Conservation (phyloP, 1,140 invertebrate species). For the Drosophila seguyi region DNA sequence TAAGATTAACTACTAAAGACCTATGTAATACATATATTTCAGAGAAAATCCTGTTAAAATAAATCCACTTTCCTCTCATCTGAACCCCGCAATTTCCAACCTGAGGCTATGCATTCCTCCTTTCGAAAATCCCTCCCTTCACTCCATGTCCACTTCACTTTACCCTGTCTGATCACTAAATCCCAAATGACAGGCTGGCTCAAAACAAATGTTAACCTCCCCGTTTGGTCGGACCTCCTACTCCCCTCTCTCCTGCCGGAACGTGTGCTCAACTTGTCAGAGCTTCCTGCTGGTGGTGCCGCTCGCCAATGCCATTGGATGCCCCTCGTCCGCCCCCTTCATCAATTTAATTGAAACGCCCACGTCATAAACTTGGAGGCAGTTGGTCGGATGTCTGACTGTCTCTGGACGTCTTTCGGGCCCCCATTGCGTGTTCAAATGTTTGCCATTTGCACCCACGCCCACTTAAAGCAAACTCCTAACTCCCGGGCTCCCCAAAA, state of each 20-base stretch:
- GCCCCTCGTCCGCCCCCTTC: slow-evolving; percentile 19
- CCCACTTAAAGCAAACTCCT: slow-evolving; percentile 57
- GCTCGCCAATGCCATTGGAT: slow-evolving; percentile 10
- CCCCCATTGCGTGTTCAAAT: slow-evolving; percentile 78
- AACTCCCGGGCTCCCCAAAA: slow-evolving; percentile 46
- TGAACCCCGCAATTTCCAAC: not conserved
- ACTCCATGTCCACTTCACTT: slow-evolving; percentile 26
- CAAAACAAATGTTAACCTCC: slow-evolving; percentile 63
- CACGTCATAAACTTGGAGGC: slow-evolving; percentile 77
- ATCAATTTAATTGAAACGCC: slow-evolving; percentile 81
- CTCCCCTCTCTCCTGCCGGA: not conserved
- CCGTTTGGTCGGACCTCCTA: not conserved
- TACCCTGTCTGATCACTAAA: slow-evolving; percentile 34
- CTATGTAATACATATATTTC: not conserved
- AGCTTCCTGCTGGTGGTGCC: slow-evolving; percentile 67
- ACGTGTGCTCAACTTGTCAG: slow-evolving; percentile 55
- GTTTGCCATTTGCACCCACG: slow-evolving; percentile 81
- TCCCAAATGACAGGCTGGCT: slow-evolving; percentile 56
- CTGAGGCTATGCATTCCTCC: slow-evolving; percentile 2
- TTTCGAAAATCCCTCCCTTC: slow-evolving; percentile 15
- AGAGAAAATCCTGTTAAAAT: not conserved
- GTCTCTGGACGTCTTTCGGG: slow-evolving; percentile 25
- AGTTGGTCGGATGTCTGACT: slow-evolving; percentile 48
- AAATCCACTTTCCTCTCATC: not conserved
- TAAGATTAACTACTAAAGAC: not conserved